Base-by-base conservation (phyloP, 2,113 vertebrate species). In the Natator depressus region DNA sequence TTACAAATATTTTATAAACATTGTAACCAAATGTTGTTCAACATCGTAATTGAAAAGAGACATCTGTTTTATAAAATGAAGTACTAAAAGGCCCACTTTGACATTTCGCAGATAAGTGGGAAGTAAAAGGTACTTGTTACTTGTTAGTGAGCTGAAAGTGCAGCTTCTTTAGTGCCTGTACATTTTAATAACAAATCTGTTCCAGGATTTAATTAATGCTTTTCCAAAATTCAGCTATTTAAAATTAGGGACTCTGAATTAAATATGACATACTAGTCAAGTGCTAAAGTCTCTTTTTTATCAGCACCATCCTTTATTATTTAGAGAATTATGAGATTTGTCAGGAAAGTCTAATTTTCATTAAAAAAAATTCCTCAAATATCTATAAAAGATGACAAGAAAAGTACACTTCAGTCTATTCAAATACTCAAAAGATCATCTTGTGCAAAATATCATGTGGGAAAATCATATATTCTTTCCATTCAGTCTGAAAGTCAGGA, bases 261-360 rank as follows among this genome's bases (percentile, higher is more conserved):
- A 81, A 8, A 3, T 80, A 42, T 38, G 24, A 91, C 35, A 47
- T 75, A 46, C 46, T 81, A 62, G 31, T 25, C 1, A 20, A 22
- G 62, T 6, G 25, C 46, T 81, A 90, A 94, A 90, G 88, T 46
- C 49, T 89, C 12, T 85, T 93, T 93, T 93, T 84, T 47, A 91
- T 3, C 6, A 79, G 6, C 31, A n/a, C 14, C 53, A 16, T 72
- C n/a, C 20, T 72, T 54, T 49, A 65, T 27, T 80, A 82, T 78
- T 88, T 87, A 7, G 82, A 89, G 91, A 95, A 46, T 1, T 91
- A 38, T 22, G 17, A 85, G 38, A 78, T 78, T 90, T 91, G 47
- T 82, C 12, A 82, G 92, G 89, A 94, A 90, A 12, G 82, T 24
- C 10, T 38, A 2, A 14, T 94, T 85, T 91, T 57, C 11, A 89